Evolutionary conservation across 1,140 invertebrate genomes (phyloP).

Genomic region (Cardiocondyla obscurior): DNA sequence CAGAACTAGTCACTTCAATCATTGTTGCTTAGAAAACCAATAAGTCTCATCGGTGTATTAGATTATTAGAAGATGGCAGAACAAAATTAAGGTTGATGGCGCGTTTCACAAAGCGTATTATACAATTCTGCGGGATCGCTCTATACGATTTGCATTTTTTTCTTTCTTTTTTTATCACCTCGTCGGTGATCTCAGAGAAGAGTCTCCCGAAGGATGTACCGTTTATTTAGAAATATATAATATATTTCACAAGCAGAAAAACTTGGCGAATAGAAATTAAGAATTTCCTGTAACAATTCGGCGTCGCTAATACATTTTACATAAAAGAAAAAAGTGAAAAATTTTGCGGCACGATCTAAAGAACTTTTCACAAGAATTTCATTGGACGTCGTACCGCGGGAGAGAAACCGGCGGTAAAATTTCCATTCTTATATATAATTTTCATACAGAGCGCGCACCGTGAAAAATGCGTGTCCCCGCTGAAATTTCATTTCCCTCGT

Average conservation of each 20-base stretch:
- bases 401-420: background rate
- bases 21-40: constrained; percentile 19
- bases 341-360: background rate
- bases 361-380: background rate
- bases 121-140: background rate
- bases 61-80: constrained; percentile 26
- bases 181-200: background rate
- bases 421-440: background rate
- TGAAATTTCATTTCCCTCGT: background rate
- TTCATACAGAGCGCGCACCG: background rate
- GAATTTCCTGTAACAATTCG: background rate
- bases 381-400: background rate
- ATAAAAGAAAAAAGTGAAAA: background rate
- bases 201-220: background rate
- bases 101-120: background rate
- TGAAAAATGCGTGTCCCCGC: background rate
- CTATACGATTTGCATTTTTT: background rate
- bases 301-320: background rate
- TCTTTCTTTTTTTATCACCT: background rate
- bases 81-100: background rate
- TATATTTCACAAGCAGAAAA: background rate
- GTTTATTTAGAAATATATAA: background rate
- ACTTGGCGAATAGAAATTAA: background rate
- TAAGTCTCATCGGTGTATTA: constrained; percentile 32
- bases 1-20: background rate